phyloP scores from a whole-genome alignment of 2,888 invertebrate species.

The Ectemnius cavifrons region DNA sequence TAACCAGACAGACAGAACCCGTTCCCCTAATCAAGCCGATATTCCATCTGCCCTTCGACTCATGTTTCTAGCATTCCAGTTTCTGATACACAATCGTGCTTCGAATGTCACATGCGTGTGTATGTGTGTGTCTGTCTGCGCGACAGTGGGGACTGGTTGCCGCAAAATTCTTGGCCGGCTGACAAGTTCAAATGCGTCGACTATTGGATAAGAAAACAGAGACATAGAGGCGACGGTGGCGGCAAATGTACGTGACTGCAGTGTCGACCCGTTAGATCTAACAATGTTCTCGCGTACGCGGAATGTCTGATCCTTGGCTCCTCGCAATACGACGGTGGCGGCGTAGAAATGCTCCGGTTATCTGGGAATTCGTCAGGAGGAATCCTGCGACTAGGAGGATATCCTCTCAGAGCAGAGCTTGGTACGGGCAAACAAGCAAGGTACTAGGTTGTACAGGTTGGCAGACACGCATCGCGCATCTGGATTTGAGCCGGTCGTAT shows the following conservation, averaged over 20 bases:
- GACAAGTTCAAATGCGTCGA: constrained; percentile 29
- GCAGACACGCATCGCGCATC: no score
- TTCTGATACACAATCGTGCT: no score
- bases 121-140: no score
- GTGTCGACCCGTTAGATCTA: constrained; percentile 30
- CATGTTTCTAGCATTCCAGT: not conserved
- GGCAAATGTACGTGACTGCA: constrained; percentile 15
- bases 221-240: constrained; percentile 8
- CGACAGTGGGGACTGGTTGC: not conserved
- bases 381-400: not conserved
- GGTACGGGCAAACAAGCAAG: no score
- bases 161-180: constrained; percentile 42
- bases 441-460: no score
- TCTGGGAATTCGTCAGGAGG: not conserved
- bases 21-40: not conserved
- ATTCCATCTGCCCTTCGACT: not conserved
- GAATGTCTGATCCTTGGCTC: constrained; percentile 44
- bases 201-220: constrained; percentile 29
- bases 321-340: not conserved
- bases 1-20: no score
- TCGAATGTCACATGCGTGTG: no score
- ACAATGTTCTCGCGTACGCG: constrained; percentile 16
- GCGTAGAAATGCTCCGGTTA: not conserved
- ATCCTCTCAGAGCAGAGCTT: no score
- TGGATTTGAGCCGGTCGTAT: not conserved